These are phyloP conservation scores for Amyelois transitella DNA, from an alignment of 1,140 invertebrate genomes.

Conservation along the genomic window DNA sequence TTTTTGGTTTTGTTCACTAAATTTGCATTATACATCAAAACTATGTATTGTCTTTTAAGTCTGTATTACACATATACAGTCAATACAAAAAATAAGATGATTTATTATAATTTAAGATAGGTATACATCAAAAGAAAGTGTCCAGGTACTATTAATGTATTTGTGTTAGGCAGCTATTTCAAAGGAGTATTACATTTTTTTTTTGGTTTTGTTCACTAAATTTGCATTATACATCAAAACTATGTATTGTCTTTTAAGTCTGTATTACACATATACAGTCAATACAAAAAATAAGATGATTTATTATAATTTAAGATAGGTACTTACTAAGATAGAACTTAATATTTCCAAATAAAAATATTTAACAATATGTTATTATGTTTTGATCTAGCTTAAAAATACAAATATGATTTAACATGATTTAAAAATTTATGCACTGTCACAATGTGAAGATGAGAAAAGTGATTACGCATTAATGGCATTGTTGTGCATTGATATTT, in stretches of 20 bases:
- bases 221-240: conserved; percentile 3
- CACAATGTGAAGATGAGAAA: not conserved
- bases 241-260: conserved; percentile 17
- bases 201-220: conserved; percentile 10
- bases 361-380: not conserved
- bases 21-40: not conserved
- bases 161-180: not conserved
- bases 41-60: conserved; percentile 8
- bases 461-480: not conserved
- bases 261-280: not conserved
- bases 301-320: not conserved
- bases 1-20: conserved; percentile 11
- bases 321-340: not conserved
- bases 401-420: not conserved
- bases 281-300: not conserved
- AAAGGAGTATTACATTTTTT: conserved; percentile 8
- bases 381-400: not conserved
- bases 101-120: not conserved
- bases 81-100: not conserved
- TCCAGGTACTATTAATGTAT: too few species aligned
- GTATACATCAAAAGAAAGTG: too few species aligned
- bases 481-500: conserved; percentile 52
- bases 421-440: not conserved
- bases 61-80: not conserved
- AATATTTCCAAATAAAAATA: conserved; percentile 1